Conservation (phyloP, 2,888 invertebrate species). For the Cephus runcator region DNA sequence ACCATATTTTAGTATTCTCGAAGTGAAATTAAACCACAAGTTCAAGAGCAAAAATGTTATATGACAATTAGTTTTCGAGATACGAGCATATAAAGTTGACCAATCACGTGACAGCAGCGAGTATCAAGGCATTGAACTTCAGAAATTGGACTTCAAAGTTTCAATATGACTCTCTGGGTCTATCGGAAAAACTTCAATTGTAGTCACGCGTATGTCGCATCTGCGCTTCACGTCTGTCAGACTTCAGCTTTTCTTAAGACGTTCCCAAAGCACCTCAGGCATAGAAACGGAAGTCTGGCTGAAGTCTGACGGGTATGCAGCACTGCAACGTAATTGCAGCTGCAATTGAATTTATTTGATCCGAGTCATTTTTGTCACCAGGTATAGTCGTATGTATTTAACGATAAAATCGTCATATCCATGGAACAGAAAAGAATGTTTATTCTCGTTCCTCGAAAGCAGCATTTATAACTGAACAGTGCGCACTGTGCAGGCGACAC, state of each 20-base stretch:
- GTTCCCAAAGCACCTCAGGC: conserved; percentile 11
- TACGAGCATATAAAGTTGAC: too few species aligned
- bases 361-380: not conserved
- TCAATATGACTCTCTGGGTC: too few species aligned
- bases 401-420: not conserved
- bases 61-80: too few species aligned
- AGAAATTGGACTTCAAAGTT: too few species aligned
- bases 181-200: too few species aligned
- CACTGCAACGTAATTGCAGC: too few species aligned
- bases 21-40: not conserved
- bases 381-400: not conserved
- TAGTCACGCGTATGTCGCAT: not conserved
- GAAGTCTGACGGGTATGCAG: not conserved
- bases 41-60: too few species aligned
- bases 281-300: not conserved
- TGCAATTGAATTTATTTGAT: not conserved
- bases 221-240: too few species aligned
- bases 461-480: not conserved
- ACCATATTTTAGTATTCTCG: not conserved
- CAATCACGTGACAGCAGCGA: too few species aligned
- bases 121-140: too few species aligned
- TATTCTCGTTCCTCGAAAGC: not conserved
- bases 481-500: not conserved
- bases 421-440: not conserved
- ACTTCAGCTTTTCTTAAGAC: conserved; percentile 1